These are phyloP conservation scores for Rousettus leschenaultii DNA, from an alignment of 2,113 vertebrate genomes.

Conservation along the genomic window DNA sequence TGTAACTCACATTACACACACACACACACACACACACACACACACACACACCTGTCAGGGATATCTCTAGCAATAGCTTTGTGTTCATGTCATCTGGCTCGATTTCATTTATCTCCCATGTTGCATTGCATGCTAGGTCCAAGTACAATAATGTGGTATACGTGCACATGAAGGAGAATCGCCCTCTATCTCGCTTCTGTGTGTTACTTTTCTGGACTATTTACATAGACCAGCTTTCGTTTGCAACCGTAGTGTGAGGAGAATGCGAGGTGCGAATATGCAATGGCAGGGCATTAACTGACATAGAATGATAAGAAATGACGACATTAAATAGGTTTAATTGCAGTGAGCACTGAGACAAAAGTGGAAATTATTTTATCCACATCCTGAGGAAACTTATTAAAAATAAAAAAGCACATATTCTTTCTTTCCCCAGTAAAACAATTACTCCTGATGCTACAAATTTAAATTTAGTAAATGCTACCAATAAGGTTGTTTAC, in stretches of 20 bases:
- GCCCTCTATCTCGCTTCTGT: not conserved
- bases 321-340: not conserved
- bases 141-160: not conserved
- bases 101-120: not conserved
- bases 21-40: not conserved
- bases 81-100: not conserved
- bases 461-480: slow-evolving; percentile 25
- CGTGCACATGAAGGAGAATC: not conserved
- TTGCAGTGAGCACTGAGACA: not conserved
- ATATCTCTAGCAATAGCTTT: not conserved
- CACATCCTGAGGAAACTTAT: not conserved
- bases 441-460: not conserved
- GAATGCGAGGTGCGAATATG: not conserved
- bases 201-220: not conserved
- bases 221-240: not conserved
- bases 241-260: not conserved
- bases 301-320: not conserved
- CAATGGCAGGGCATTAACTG: not conserved
- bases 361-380: not conserved
- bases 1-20: not conserved
- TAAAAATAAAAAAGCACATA: not conserved
- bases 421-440: not conserved
- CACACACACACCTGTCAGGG: not conserved
- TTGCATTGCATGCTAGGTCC: not conserved
- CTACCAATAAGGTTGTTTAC: slow-evolving; percentile 15